phyloP scores from a whole-genome alignment of 2,113 vertebrate genomes.

The Saccopteryx leptura region DNA sequence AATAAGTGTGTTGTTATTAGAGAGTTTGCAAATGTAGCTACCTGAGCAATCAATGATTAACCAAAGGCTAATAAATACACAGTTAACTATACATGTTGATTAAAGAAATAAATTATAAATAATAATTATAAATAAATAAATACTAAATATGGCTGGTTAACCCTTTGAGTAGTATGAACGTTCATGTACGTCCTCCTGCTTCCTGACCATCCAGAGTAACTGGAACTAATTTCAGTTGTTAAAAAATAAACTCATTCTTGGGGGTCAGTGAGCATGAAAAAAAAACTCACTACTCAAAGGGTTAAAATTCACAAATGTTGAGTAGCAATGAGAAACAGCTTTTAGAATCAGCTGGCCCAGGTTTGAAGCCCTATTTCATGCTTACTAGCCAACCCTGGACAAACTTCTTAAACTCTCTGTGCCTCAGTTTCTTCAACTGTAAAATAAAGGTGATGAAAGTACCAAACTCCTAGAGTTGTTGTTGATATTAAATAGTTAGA shows the following conservation, averaged over 20 bases:
- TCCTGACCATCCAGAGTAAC: too few species aligned
- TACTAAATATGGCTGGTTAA: too few species aligned
- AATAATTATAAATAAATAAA: not conserved
- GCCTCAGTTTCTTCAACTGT: not conserved
- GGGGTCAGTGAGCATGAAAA: too few species aligned
- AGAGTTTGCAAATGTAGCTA: not conserved
- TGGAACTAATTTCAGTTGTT: too few species aligned
- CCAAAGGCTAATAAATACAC: not conserved
- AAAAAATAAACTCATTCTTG: too few species aligned
- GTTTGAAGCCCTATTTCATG: not conserved
- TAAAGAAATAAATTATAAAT: not conserved
- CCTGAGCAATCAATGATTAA: not conserved
- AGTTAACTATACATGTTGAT: not conserved
- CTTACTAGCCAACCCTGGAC: not conserved
- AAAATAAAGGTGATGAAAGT: not conserved
- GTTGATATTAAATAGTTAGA: not conserved
- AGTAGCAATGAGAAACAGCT: not conserved
- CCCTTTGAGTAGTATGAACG: too few species aligned
- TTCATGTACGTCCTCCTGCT: too few species aligned
- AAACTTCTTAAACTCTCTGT: slow-evolving; percentile 10
- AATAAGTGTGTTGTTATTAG: not conserved
- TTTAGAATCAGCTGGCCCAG: not conserved
- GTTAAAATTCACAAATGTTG: not conserved
- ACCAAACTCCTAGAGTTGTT: not conserved
- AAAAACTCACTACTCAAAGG: too few species aligned